Evolutionary conservation across 1,140 invertebrate genomes (phyloP), one percentile per base, ranked within the genome.

Genomic region (Solen grandis): DNA sequence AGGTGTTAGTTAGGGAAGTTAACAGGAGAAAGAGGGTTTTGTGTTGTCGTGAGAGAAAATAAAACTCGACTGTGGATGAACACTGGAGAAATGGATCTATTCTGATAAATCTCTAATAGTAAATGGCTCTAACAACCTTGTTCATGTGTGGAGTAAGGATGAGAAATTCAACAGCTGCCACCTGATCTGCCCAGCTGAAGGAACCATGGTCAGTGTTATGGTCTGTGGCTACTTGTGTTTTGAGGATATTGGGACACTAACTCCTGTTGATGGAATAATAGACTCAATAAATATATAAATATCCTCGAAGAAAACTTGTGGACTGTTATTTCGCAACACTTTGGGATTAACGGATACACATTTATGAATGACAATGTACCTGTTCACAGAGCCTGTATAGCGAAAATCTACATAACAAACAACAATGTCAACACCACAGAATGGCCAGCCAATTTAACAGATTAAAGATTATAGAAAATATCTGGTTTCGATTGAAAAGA

Each of bases 331-430:
- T n/a, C 41, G 14, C 25, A 33, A 55, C 41, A 76, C 41, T 69
- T 57, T 8, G 16, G 38, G 10, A 3, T 16, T 46, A 50, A 27
- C 25, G 5, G 29, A 13, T 65, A 78, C 33, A 1, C 46, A 25
- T 69, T 78, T 68, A 38, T 65, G 38, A 62, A 59, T 60, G 50
- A 46, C 46, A 78, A 57, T 78, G 63, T 65, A 4, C 63, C 75
- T 5, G 57, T 73, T 1, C 46, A 69, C 31, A 2, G 66, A 13
- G 5, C 66, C 3, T 0, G 66, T 3, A 16, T 54, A 10, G 16
- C 19, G 10, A n/a, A 50, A 35, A 1, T 50, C 16, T 69, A 33
- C 35, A 54, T 14, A 35, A 2, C 41, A 31, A 55, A 14, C 2
- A 69, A 69, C 50, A 29, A 55, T 54, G 29, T 69, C 29, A 52